Conservation (phyloP, 2,888 invertebrate genomes). For the Carterocephalus palaemon region DNA sequence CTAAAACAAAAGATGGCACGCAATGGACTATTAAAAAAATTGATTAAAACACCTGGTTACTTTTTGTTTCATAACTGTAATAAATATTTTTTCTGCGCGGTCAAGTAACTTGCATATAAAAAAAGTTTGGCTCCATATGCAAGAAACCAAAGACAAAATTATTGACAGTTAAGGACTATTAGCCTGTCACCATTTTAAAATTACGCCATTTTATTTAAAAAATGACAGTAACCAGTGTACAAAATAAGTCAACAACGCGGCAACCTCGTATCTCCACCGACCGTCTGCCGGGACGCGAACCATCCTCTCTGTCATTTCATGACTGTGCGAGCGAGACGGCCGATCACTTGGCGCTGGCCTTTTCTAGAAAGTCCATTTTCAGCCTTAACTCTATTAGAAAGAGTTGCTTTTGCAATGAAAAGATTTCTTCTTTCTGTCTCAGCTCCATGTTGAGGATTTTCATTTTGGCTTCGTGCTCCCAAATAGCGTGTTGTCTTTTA, state of each 20-base stretch:
- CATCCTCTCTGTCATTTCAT: slow-evolving; percentile 10
- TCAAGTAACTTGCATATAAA: background rate
- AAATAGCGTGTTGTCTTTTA: slow-evolving; percentile 70
- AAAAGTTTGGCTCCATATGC: background rate
- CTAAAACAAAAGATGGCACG: slow-evolving; percentile 38
- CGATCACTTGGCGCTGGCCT: slow-evolving; percentile 64
- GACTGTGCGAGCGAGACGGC: slow-evolving; percentile 9
- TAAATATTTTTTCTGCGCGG: background rate
- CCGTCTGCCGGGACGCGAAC: background rate
- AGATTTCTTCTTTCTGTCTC: slow-evolving; percentile 72
- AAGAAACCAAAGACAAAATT: background rate
- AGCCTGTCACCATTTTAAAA: too few species aligned
- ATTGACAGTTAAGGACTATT: too few species aligned
- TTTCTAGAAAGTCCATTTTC: slow-evolving; percentile 76
- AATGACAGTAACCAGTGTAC: background rate
- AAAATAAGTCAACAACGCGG: slow-evolving; percentile 1
- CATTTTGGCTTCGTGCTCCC: slow-evolving; percentile 77
- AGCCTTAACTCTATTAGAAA: slow-evolving; percentile 70
- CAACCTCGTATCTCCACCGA: background rate
- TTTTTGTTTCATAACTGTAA: too few species aligned
- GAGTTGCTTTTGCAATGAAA: slow-evolving; percentile 71
- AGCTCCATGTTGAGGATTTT: slow-evolving; percentile 73
- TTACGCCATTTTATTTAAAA: too few species aligned
- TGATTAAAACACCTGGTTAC: slow-evolving; percentile 4
- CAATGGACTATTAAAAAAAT: slow-evolving; percentile 31